phyloP scores from a whole-genome alignment of 1,140 invertebrate species.

The Drosophila dunni region DNA sequence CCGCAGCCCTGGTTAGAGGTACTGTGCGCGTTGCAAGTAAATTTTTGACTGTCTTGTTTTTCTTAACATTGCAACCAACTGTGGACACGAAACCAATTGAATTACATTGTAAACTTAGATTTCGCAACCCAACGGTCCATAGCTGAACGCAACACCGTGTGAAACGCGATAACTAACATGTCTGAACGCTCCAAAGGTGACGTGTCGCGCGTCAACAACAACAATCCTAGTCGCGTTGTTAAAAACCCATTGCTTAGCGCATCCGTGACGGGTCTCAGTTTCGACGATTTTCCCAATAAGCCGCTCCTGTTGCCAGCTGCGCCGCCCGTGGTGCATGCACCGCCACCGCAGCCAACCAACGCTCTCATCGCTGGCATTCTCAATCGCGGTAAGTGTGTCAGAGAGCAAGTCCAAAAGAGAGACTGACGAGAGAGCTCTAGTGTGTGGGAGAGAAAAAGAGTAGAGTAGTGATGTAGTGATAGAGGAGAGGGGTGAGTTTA shows the following conservation, averaged over 20 bases:
- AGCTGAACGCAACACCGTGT: constrained; percentile 9
- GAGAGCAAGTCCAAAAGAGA: neutral
- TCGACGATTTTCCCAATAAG: constrained; percentile 82
- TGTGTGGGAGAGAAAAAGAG: neutral
- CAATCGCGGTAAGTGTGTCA: constrained; percentile 82
- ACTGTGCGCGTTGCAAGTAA: constrained; percentile 51
- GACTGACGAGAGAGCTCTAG: neutral
- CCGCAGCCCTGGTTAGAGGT: constrained; percentile 33
- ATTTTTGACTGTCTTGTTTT: constrained; percentile 43
- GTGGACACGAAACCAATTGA: constrained; percentile 12
- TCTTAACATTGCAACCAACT: constrained; percentile 28
- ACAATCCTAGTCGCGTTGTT: constrained; percentile 61
- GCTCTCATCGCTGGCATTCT: constrained; percentile 71
- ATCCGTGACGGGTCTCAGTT: constrained; percentile 78
- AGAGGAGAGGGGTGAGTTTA: neutral
- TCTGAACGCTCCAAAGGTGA: constrained; percentile 83
- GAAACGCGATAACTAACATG: constrained; percentile 49
- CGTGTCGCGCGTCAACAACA: constrained; percentile 77
- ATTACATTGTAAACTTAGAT: constrained; percentile 1
- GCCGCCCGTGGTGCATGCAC: constrained; percentile 74
- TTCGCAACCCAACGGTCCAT: constrained; percentile 13
- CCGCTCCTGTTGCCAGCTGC: constrained; percentile 79
- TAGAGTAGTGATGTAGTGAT: constrained; percentile 3
- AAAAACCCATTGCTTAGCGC: constrained; percentile 82
- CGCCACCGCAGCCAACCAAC: constrained; percentile 59